Conservation (phyloP, 2,888 invertebrate genomes). For the Rhingia campestris region DNA sequence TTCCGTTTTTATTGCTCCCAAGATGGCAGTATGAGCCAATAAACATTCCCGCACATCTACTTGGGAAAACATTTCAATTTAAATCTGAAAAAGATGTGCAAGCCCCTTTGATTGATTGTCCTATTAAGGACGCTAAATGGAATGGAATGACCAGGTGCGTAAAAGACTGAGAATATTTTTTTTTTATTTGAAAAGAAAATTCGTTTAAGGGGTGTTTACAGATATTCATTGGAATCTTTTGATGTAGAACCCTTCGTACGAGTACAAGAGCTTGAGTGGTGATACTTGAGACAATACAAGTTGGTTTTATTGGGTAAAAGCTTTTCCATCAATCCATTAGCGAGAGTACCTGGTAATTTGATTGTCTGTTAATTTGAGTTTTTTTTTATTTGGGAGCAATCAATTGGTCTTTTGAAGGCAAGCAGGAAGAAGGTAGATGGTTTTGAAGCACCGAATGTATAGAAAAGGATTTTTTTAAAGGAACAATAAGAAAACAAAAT, state of each 20-base stretch:
- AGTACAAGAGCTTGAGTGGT: background rate
- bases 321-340: constrained; percentile 3
- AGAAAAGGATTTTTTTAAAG: too few relatives aligned
- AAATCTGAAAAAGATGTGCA: constrained; percentile 14
- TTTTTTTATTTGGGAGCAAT: background rate
- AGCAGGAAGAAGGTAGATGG: too few relatives aligned
- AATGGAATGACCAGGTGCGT: constrained; percentile 9
- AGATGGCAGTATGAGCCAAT: background rate
- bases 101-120: constrained; percentile 45
- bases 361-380: background rate
- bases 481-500: too few relatives aligned
- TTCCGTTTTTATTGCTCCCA: constrained; percentile 49
- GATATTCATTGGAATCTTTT: constrained; percentile 2
- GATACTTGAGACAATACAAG: background rate
- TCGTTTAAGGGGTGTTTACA: background rate
- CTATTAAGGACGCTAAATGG: constrained; percentile 34
- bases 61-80: constrained; percentile 31
- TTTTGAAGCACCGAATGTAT: too few relatives aligned
- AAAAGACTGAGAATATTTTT: constrained; percentile 1
- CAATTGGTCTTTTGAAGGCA: too few relatives aligned
- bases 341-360: background rate
- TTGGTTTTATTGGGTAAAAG: background rate
- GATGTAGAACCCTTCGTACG: background rate
- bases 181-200: background rate
- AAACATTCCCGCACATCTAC: background rate